These are phyloP conservation scores for Ochropleura plecta DNA, from an alignment of 2,888 invertebrate genomes.

Conservation along the genomic window DNA sequence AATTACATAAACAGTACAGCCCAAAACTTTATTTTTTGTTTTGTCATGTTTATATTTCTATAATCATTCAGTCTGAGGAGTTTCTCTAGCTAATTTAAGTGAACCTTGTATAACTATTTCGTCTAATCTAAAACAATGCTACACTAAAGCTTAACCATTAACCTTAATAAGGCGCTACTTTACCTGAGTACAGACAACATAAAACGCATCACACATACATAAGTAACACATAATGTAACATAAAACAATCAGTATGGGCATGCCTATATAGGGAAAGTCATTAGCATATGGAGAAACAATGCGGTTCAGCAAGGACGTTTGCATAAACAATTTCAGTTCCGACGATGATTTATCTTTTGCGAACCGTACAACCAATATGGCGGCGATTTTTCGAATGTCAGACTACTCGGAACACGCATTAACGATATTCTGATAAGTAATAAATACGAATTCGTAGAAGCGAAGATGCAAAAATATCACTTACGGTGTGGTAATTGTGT, in stretches of 20 bases:
- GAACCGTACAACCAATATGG: conserved; percentile 46
- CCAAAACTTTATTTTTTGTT: no score
- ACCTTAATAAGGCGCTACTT: not conserved
- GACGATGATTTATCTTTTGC: conserved; percentile 67
- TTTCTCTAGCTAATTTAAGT: not conserved
- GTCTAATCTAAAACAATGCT: not conserved
- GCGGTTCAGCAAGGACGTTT: conserved; percentile 76
- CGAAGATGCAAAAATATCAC: conserved; percentile 44
- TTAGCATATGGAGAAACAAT: conserved; percentile 75
- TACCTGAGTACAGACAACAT: conserved; percentile 13
- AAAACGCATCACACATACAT: conserved; percentile 31
- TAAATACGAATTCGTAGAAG: conserved; percentile 51
- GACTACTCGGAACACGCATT: conserved; percentile 60
- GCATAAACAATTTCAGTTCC: conserved; percentile 68
- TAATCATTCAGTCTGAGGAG: not conserved
- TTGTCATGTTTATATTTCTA: not conserved
- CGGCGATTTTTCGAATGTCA: conserved; percentile 47
- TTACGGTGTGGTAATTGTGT: conserved; percentile 24
- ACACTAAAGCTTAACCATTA: conserved; percentile 12
- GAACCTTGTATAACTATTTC: not conserved
- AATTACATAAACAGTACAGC: not conserved
- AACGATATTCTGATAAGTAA: conserved; percentile 59
- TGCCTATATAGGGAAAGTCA: conserved; percentile 66
- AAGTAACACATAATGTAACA: conserved; percentile 48
- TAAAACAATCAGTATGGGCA: conserved; percentile 61